Evolutionary conservation across 2,797 vertebrate genomes (phyloP).

Genomic region (Sebastes diaconus): DNA sequence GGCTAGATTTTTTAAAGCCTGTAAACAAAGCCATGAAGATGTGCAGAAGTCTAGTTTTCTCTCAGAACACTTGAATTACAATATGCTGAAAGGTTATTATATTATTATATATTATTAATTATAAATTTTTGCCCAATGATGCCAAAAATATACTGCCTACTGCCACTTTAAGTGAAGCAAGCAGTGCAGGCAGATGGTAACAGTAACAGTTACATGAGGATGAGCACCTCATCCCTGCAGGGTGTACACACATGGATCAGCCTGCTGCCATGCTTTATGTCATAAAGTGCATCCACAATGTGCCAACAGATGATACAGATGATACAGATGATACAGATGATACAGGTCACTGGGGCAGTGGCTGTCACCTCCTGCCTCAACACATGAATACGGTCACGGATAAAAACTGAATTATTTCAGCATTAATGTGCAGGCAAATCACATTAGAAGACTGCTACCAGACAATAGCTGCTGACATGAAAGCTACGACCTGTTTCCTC

Average conservation of each 20-base stretch:
- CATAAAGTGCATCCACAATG: background rate
- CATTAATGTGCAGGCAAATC: background rate
- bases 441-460: background rate
- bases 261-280: slow-evolving; percentile 43
- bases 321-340: slow-evolving; percentile 53
- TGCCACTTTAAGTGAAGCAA: background rate
- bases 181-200: slow-evolving; percentile 54
- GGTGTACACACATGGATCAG: slow-evolving; percentile 35
- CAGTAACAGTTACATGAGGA: slow-evolving; percentile 22
- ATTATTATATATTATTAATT: too few species aligned
- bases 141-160: too few species aligned
- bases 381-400: background rate
- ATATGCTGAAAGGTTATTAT: too few species aligned
- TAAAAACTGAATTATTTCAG: background rate
- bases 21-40: too few species aligned
- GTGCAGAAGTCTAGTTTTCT: too few species aligned
- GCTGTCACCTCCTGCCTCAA: slow-evolving; percentile 45
- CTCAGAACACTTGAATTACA: too few species aligned
- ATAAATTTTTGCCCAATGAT: too few species aligned
- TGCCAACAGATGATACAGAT: slow-evolving; percentile 39
- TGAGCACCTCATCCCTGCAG: slow-evolving; percentile 20
- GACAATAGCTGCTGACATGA: background rate
- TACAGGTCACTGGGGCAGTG: slow-evolving; percentile 58
- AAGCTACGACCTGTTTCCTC: background rate
- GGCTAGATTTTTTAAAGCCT: too few species aligned